A percentile compares a stretch with the other conserved stretches of the same genome.
phyloP scores from a whole-genome alignment of 2,888 invertebrate species.

The Agrotis ipsilon region DNA sequence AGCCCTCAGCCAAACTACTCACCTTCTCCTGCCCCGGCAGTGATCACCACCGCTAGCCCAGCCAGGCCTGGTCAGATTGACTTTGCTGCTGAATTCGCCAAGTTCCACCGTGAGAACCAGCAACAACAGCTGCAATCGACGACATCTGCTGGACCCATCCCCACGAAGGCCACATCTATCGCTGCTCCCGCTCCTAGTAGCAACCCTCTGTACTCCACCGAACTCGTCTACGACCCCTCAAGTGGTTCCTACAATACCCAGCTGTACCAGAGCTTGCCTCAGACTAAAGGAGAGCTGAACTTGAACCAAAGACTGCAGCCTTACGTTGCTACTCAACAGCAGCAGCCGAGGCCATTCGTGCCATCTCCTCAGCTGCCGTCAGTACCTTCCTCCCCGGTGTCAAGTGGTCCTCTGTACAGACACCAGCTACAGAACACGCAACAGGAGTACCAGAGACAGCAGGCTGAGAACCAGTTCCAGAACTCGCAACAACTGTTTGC shows the following conservation, averaged over 20 bases:
- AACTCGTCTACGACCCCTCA: slow-evolving; percentile 94
- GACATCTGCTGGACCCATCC: slow-evolving; percentile 77
- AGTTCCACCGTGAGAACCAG: slow-evolving; percentile 93
- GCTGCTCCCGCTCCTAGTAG: slow-evolving; percentile 84
- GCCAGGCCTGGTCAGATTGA: slow-evolving; percentile 87
- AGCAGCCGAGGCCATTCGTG: slow-evolving; percentile 89
- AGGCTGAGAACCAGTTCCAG: slow-evolving; percentile 91
- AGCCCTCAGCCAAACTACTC: slow-evolving; percentile 86
- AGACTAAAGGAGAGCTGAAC: slow-evolving; percentile 93
- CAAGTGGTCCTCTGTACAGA: slow-evolving; percentile 87
- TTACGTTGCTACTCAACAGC: slow-evolving; percentile 92
- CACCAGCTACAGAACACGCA: slow-evolving; percentile 88
- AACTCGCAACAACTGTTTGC: slow-evolving; percentile 93
- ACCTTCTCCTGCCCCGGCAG: slow-evolving; percentile 79
- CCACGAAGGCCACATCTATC: slow-evolving; percentile 79
- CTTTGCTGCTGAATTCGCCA: slow-evolving; percentile 94
- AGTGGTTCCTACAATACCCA: slow-evolving; percentile 95
- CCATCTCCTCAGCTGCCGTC: slow-evolving; percentile 91
- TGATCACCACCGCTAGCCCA: slow-evolving; percentile 71
- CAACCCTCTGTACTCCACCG: slow-evolving; percentile 94
- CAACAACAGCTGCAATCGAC: slow-evolving; percentile 90
- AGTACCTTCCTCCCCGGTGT: slow-evolving; percentile 77
- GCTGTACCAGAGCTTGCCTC: slow-evolving; percentile 94
- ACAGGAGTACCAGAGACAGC: slow-evolving; percentile 91
- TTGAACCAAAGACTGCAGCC: slow-evolving; percentile 94